phyloP scores from a whole-genome alignment of 2,888 invertebrate species.

The Cenopis cana region DNA sequence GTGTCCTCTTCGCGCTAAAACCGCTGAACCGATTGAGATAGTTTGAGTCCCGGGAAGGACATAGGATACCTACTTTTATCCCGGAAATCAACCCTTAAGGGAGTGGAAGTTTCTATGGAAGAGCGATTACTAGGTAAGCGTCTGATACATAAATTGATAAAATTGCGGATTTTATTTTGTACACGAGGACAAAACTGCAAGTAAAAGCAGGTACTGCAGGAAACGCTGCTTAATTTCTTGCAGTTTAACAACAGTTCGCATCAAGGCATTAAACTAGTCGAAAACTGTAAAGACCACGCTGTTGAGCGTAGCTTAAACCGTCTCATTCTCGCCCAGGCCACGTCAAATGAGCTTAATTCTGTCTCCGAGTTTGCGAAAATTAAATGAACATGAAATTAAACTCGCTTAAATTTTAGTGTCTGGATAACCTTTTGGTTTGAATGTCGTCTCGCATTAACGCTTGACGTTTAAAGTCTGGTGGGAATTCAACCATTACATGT shows the following conservation, averaged over 20 bases:
- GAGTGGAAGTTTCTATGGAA: no score
- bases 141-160: no score
- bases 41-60: no score
- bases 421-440: conserved; percentile 13
- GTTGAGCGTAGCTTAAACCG: conserved; percentile 32
- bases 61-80: no score
- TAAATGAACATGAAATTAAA: conserved; percentile 32
- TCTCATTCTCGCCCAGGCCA: conserved; percentile 20
- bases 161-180: no score
- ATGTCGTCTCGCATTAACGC: neutral
- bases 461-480: neutral
- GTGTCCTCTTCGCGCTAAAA: no score
- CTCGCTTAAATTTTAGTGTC: conserved; percentile 19
- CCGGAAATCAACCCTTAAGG: no score
- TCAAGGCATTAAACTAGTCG: neutral
- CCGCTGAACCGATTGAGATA: no score
- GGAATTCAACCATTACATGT: neutral
- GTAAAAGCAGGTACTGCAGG: no score
- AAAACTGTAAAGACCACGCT: conserved; percentile 5
- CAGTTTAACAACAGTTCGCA: neutral
- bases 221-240: neutral
- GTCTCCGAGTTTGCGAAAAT: conserved; percentile 14
- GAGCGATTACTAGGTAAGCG: no score
- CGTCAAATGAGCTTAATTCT: conserved; percentile 35
- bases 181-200: neutral